Conservation (phyloP, 2,113 vertebrate species). For the Chionodraco myersi region DNA sequence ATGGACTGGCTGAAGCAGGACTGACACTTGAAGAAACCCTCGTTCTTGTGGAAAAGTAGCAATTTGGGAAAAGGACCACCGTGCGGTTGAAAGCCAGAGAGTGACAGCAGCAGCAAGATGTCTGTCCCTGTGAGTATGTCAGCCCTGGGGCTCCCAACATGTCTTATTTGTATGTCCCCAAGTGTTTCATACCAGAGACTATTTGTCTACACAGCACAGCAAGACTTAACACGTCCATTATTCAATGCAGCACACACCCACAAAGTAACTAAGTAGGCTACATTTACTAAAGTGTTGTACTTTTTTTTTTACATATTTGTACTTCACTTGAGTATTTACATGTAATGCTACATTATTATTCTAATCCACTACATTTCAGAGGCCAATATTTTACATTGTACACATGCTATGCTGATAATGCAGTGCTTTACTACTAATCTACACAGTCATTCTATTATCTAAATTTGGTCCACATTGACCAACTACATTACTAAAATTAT, state of each 20-base stretch:
- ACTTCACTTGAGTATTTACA: too few relatives aligned
- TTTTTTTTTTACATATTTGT: too few relatives aligned
- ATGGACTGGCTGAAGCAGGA: conserved; percentile 23
- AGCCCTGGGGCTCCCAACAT: neutral
- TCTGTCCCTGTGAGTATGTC: conserved; percentile 74
- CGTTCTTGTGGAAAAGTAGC: conserved; percentile 19
- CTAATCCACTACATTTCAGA: too few relatives aligned
- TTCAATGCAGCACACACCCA: conserved; percentile 40
- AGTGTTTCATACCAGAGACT: neutral
- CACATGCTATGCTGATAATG: too few relatives aligned
- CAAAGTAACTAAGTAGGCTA: too few relatives aligned
- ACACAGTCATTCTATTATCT: too few relatives aligned
- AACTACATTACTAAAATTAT: too few relatives aligned
- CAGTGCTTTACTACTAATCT: too few relatives aligned
- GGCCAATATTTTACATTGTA: too few relatives aligned
- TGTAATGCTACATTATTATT: too few relatives aligned
- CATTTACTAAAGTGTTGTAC: too few relatives aligned
- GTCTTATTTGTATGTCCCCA: neutral
- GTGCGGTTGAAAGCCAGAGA: conserved; percentile 12
- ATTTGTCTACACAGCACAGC: neutral
- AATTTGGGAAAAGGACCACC: neutral
- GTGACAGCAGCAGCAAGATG: conserved; percentile 60
- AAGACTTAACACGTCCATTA: neutral
- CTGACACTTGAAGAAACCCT: conserved; percentile 28
- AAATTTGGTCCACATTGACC: too few relatives aligned